Evolutionary conservation across 2,888 invertebrate species (phyloP).

Genomic region (Proisotoma minuta): DNA sequence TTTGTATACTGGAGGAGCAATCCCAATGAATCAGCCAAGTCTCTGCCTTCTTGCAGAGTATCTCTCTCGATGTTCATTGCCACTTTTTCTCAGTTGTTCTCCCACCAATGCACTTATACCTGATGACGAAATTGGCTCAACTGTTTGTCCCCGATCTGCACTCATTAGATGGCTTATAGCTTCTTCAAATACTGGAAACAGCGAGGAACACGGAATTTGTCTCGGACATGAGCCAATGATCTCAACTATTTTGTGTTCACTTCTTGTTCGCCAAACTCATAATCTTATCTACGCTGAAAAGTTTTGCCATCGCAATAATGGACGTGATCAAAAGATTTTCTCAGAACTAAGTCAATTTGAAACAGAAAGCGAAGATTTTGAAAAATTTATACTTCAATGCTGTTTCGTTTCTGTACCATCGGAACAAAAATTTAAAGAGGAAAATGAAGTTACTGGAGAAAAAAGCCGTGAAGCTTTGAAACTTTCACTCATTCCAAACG

Average conservation of each 20-base stretch:
- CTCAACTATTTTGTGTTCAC: slow-evolving; percentile 30
- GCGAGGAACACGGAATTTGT: background rate
- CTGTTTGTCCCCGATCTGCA: slow-evolving; percentile 19
- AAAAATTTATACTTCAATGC: slow-evolving; percentile 23
- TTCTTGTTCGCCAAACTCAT: slow-evolving; percentile 36
- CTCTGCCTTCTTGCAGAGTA: slow-evolving; percentile 33
- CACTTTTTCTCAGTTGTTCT: slow-evolving; percentile 22
- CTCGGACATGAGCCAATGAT: slow-evolving; percentile 23
- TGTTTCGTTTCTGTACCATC: slow-evolving; percentile 27
- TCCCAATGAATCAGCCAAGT: slow-evolving; percentile 27
- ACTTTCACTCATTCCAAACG: slow-evolving; percentile 7
- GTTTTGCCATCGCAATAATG: background rate
- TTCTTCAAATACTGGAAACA: background rate
- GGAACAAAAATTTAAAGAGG: background rate
- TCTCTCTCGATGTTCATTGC: slow-evolving; percentile 31
- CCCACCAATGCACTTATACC: background rate
- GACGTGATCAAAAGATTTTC: background rate
- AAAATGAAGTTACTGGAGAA: background rate
- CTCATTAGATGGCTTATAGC: slow-evolving; percentile 28
- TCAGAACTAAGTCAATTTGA: slow-evolving; percentile 7
- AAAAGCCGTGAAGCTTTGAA: background rate
- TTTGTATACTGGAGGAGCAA: slow-evolving; percentile 18
- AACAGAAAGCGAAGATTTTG: slow-evolving; percentile 25
- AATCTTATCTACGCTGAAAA: slow-evolving; percentile 26
- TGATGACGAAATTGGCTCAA: slow-evolving; percentile 20